Evolutionary conservation across 1,140 invertebrate genomes (phyloP).

Genomic region (Trachymyrmex septentrionalis): DNA sequence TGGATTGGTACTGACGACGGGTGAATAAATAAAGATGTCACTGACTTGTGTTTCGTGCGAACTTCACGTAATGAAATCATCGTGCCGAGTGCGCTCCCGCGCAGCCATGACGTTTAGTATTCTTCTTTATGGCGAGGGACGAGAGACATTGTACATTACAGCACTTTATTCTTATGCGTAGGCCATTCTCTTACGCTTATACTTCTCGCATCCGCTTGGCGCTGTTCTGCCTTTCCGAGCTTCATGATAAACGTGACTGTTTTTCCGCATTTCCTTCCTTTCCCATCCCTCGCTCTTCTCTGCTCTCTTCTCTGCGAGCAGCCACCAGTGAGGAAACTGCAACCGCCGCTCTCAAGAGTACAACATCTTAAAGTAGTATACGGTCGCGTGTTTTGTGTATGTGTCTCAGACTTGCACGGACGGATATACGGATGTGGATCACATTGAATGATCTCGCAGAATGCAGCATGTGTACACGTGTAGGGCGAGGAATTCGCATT

Average conservation of each 20-base stretch:
- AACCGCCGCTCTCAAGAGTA: conserved; percentile 32
- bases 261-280: conserved; percentile 64
- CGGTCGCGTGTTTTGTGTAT: not conserved
- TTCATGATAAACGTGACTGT: conserved; percentile 74
- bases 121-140: conserved; percentile 21
- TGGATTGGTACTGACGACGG: not conserved
- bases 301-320: not conserved
- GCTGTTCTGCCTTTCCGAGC: conserved; percentile 26
- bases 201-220: conserved; percentile 21
- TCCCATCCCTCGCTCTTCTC: not conserved
- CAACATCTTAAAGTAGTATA: not conserved
- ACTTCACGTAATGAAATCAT: conserved; percentile 28
- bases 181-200: conserved; percentile 53
- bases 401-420: not conserved
- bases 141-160: conserved; percentile 62
- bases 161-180: conserved; percentile 63
- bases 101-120: conserved; percentile 4
- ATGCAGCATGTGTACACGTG: not conserved
- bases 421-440: conserved; percentile 9
- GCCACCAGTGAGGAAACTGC: conserved; percentile 17
- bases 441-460: conserved; percentile 23
- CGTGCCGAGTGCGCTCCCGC: conserved; percentile 8
- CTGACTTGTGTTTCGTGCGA: not conserved
- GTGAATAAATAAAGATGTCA: not conserved
- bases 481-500: not conserved